These are phyloP conservation scores for Gobionotothen gibberifrons DNA, from an alignment of 2,797 vertebrate genomes.

Conservation along the genomic window DNA sequence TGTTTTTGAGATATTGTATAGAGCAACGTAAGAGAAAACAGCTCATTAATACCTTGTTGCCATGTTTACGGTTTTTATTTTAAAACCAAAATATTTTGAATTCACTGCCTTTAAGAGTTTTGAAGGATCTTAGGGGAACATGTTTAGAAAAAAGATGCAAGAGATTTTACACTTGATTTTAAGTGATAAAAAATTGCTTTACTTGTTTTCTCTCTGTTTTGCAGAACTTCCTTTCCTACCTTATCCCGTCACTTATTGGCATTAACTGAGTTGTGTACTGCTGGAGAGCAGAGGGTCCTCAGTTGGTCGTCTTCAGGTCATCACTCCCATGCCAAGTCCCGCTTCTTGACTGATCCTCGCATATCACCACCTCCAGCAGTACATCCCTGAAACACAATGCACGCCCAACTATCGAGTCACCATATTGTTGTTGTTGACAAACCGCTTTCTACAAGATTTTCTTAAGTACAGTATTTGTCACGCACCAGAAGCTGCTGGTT, in stretches of 20 bases:
- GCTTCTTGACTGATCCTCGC: constrained; percentile 60
- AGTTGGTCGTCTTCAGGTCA: constrained; percentile 61
- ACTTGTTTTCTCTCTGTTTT: constrained; percentile 39
- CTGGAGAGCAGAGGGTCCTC: constrained; percentile 63
- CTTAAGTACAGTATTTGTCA: constrained; percentile 46
- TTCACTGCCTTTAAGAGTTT: too few relatives aligned
- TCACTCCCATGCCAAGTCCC: constrained; percentile 61
- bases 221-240: constrained; percentile 73
- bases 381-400: constrained; percentile 58
- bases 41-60: too few relatives aligned
- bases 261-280: constrained; percentile 66
- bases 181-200: constrained; percentile 9
- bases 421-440: constrained; percentile 42
- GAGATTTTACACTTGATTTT: not conserved
- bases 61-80: too few relatives aligned
- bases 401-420: constrained; percentile 52
- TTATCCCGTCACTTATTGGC: constrained; percentile 72
- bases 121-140: too few relatives aligned
- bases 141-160: not conserved
- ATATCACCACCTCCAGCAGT: constrained; percentile 53
- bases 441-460: constrained; percentile 50
- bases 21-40: too few relatives aligned
- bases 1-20: too few relatives aligned
- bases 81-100: too few relatives aligned
- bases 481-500: constrained; percentile 54